A percentile compares a stretch with the other conserved stretches of the same genome.
Conservation (phyloP, 2,888 invertebrate genomes). For the Cephus nigrinus region DNA sequence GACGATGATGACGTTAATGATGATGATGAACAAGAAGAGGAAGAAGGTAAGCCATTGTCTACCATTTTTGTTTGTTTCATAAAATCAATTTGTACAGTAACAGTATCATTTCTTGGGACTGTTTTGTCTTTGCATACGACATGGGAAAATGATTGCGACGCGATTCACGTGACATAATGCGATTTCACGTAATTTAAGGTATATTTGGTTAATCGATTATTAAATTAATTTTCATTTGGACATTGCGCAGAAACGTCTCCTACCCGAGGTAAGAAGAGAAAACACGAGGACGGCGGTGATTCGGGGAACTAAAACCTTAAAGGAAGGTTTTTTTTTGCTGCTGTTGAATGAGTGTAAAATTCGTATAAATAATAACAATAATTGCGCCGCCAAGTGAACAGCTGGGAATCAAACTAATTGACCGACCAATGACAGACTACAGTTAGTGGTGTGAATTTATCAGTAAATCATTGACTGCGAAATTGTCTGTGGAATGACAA, state of each 20-base stretch:
- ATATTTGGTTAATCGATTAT: not conserved
- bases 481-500: conserved; percentile 45
- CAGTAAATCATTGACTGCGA: conserved; percentile 53
- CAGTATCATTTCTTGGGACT: not conserved
- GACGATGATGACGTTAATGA: conserved; percentile 71
- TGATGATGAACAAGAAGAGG: conserved; percentile 62
- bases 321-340: conserved; percentile 44
- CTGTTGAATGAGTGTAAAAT: conserved; percentile 62
- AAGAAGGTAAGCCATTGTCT: conserved; percentile 60
- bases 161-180: not conserved
- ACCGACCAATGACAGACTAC: conserved; percentile 64
- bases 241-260: conserved; percentile 66
- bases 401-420: conserved; percentile 64
- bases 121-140: not conserved
- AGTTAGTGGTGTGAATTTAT: conserved; percentile 61
- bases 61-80: not conserved
- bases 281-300: conserved; percentile 74
- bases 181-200: not conserved
- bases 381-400: conserved; percentile 61
- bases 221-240: not conserved
- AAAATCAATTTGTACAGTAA: not conserved
- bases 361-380: conserved; percentile 61
- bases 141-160: conserved; percentile 67
- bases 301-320: conserved; percentile 57
- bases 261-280: conserved; percentile 78